Evolutionary conservation across 1,140 invertebrate genomes (phyloP).

Genomic region (Tetramorium alpestre): DNA sequence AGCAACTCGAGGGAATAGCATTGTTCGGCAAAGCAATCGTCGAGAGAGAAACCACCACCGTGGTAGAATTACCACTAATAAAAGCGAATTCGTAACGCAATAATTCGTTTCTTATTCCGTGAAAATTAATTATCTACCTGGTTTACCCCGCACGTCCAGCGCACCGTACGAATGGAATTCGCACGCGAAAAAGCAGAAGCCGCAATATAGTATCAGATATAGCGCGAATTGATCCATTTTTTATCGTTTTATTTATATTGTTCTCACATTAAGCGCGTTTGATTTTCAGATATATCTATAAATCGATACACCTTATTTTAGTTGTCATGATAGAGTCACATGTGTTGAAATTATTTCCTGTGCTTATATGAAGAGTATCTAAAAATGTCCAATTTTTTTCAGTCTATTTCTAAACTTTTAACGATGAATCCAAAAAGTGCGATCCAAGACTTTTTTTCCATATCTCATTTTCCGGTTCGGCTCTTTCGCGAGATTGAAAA

Average conservation of each 20-base stretch:
- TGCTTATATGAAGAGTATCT: neutral
- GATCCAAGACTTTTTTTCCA: neutral
- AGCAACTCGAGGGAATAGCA: constrained; percentile 52
- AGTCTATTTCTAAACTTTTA: neutral
- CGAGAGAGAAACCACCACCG: constrained; percentile 37
- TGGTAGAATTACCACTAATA: constrained; percentile 41
- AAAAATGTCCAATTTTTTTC: neutral
- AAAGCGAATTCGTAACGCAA: constrained; percentile 75
- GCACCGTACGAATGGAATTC: constrained; percentile 8
- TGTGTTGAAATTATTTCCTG: neutral
- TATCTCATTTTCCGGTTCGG: neutral
- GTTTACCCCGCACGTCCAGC: neutral
- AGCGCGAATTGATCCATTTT: constrained; percentile 76
- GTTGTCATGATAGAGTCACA: too few species aligned
- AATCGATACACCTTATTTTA: neutral
- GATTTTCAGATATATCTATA: neutral
- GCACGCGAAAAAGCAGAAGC: constrained; percentile 66
- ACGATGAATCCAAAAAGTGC: neutral
- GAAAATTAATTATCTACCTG: constrained; percentile 76
- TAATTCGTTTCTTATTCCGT: constrained; percentile 76
- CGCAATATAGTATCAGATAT: constrained; percentile 63
- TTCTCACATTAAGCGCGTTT: neutral
- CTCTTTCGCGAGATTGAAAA: neutral
- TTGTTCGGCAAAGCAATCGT: constrained; percentile 42
- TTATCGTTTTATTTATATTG: neutral